Percentiles rank a stretch among this genome's conserved stretches.
These are phyloP conservation scores for Alosa sapidissima DNA, from an alignment of 2,797 vertebrate species.

Conservation along the genomic window DNA sequence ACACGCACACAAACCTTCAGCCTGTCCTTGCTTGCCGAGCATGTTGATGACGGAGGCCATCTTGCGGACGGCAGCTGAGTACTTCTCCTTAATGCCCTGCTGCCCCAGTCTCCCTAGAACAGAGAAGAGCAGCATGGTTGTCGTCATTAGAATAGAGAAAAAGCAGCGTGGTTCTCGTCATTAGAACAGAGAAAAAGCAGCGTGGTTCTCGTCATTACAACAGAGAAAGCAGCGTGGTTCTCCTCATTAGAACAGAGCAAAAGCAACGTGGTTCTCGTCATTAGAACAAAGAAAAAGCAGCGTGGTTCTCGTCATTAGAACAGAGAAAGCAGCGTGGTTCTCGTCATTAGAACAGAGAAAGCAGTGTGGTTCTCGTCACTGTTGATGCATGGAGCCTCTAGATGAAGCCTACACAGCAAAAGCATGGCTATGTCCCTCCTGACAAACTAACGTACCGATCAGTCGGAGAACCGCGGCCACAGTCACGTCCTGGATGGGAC, in stretches of 20 bases:
- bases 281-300: constrained; percentile 57
- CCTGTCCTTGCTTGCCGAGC: constrained; percentile 83
- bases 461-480: constrained; percentile 84
- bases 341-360: constrained; percentile 33
- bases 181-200: constrained; percentile 58
- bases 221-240: constrained; percentile 26
- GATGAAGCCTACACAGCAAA: too few relatives aligned
- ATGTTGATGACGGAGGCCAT: constrained; percentile 84
- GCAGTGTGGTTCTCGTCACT: background rate
- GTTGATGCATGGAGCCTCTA: too few relatives aligned
- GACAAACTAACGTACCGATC: constrained; percentile 77
- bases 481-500: constrained; percentile 74
- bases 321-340: constrained; percentile 28
- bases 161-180: background rate
- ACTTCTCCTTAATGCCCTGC: constrained; percentile 86
- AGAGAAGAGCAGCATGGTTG: constrained; percentile 22
- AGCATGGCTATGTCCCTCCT: too few relatives aligned
- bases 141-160: constrained; percentile 20
- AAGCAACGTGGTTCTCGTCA: background rate
- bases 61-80: constrained; percentile 78
- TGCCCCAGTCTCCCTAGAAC: constrained; percentile 84
- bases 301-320: constrained; percentile 52
- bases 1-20: constrained; percentile 75
- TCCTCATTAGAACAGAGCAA: constrained; percentile 54
- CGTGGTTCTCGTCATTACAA: constrained; percentile 51